Evolutionary conservation across 2,113 vertebrate species (phyloP).

Genomic region (Philantomba maxwellii): DNA sequence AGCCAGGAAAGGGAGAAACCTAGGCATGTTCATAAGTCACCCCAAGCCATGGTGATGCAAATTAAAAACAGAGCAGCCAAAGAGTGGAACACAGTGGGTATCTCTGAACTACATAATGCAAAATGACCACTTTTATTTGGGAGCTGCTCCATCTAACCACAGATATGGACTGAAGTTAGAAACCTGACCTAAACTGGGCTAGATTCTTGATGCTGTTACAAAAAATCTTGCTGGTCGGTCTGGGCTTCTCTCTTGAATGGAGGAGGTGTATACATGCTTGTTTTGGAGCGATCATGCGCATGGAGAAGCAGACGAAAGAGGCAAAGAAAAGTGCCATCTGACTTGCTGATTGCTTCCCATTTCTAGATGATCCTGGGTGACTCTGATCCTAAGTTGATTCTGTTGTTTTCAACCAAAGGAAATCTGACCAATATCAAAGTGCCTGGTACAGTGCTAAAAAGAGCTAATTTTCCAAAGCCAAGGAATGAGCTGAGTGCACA

Average conservation of each 20-base stretch:
- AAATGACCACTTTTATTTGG: not conserved
- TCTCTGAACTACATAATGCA: not conserved
- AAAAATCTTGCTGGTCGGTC: not conserved
- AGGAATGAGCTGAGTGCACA: not conserved
- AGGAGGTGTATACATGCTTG: not conserved
- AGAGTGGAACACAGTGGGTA: not conserved
- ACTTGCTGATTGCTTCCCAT: not conserved
- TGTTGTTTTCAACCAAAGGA: slow-evolving; percentile 28
- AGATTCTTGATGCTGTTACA: slow-evolving; percentile 1
- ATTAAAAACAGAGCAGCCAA: not conserved
- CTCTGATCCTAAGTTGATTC: not conserved
- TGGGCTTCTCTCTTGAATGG: not conserved
- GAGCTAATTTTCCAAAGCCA: slow-evolving; percentile 33
- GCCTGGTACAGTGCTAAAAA: not conserved
- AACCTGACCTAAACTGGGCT: not conserved
- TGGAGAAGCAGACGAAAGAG: not conserved
- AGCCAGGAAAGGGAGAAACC: not conserved
- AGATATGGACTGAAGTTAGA: not conserved
- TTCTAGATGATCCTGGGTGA: not conserved
- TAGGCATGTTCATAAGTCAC: not conserved
- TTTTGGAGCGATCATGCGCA: not conserved
- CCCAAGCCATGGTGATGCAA: not conserved
- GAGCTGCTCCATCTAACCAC: not conserved
- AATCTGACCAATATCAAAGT: not conserved
- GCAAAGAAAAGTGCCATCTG: not conserved